Percentiles rank a stretch among this genome's conserved stretches.
Conservation (phyloP, 1,140 invertebrate genomes). For the Mycetomoellerius zeteki region DNA sequence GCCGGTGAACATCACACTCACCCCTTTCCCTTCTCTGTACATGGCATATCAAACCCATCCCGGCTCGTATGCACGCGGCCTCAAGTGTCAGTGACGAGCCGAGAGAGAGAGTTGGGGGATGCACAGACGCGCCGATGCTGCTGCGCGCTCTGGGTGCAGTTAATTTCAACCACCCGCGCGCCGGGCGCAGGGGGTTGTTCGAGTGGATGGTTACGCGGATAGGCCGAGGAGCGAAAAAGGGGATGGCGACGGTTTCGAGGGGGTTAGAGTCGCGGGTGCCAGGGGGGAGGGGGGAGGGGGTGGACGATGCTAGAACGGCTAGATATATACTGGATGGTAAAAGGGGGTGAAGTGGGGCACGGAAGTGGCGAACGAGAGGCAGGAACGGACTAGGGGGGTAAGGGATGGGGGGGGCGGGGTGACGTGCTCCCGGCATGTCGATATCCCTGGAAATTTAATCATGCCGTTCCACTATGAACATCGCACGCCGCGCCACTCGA, state of each 20-base stretch:
- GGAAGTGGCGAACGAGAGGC: constrained; percentile 46
- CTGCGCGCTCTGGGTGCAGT: constrained; percentile 64
- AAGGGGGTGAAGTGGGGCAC: constrained; percentile 27
- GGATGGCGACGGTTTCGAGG: constrained; percentile 39
- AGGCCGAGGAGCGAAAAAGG: constrained; percentile 75
- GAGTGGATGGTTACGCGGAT: constrained; percentile 67
- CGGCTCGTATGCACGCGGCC: constrained; percentile 34
- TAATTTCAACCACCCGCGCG: constrained; percentile 69
- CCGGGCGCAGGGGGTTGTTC: constrained; percentile 34
- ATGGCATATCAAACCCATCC: constrained; percentile 53
- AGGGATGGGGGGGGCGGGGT: constrained; percentile 69
- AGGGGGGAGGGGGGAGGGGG: background rate
- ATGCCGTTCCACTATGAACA: constrained; percentile 77
- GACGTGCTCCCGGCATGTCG: constrained; percentile 81
- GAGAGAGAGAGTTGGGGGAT: background rate
- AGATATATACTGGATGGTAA: constrained; percentile 65
- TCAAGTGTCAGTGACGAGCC: constrained; percentile 49
- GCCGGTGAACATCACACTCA: constrained; percentile 37
- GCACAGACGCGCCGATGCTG: constrained; percentile 58
- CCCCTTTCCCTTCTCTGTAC: background rate
- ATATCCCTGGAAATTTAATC: constrained; percentile 84
- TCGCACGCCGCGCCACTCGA: constrained; percentile 75
- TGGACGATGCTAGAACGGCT: constrained; percentile 35
- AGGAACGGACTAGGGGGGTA: constrained; percentile 52
- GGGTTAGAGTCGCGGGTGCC: background rate